Evolutionary conservation across 2,888 invertebrate species (phyloP), one percentile per base, ranked within the genome.

Genomic region (Pollenia amentaria): DNA sequence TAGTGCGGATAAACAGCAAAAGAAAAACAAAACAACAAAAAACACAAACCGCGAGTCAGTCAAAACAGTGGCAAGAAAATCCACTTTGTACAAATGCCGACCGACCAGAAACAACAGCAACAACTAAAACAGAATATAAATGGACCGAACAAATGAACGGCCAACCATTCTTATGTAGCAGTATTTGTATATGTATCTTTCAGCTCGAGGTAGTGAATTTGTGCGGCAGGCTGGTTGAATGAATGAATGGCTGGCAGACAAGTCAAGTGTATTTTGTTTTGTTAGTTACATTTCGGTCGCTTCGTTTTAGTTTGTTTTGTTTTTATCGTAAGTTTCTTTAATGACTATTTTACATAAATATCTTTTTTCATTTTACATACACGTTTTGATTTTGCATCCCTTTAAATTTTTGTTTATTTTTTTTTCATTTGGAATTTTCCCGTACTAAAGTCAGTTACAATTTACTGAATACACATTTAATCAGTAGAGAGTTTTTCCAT

Each of bases 251-350:
- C 46, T 44, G 18, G 78, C 70, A 48, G 80, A 64, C 69, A 69
- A 73, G 78, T 48, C 77, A 86, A 83, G 86, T 83, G 86, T 86
- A 83, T 79, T 76, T 73, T 73, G 70, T 76, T 75, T 51, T 69
- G 72, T 69, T 55, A 60, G 53, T 65, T 73, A 70, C 57, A 73
- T 80, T 51, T 55, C 42, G 78, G 55, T 48, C 38, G 57, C 11
- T 76, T 76, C 40, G 40, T 65, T 65, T 69, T 67, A 70, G 64
- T 84, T 79, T 84, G 80, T 80, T 87, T 87, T 87, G 87, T 84
- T 87, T 87, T 87, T 77, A 80, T 87, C 87, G 84, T 84, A 67
- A 73, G 67, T 69, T 84, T 87, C 87, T 87, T 84, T 73, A 60
- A 73, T 75, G 55, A 69, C 53, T 57, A 62, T 78, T 80, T 80